Base-by-base conservation (phyloP, 2,113 vertebrate species). In the Sapajus apella region DNA sequence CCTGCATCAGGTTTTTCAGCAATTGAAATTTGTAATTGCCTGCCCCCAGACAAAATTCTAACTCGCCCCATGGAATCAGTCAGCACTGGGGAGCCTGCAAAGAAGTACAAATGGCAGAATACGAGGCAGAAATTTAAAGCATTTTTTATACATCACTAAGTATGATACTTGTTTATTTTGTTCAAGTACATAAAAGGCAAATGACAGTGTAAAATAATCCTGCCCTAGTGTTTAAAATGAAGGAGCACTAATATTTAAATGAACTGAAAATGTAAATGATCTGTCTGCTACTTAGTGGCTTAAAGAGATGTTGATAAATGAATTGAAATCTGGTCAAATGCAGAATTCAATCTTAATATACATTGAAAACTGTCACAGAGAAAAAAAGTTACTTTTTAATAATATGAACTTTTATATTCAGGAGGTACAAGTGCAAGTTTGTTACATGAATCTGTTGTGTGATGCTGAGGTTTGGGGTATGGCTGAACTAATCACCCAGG, bases 21-120 rank as follows among this genome's bases (percentile, higher is more conserved):
- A 0, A 98, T 80, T 52, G 99, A 98, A 97, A 99, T 99, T 95
- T 99, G 99, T 55, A 99, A 98, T 96, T 99, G 99, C 1, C 99
- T 99, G 66, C 99, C 99, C 90, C 99, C 99, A 8, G 99, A 99
- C 73, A 99, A 94, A 89, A 99, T 94, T 58, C 99, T 98, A 73
- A 99, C 96, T 52, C 99, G 97, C 58, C 98, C 98, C 0, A 45
- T 97, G 1, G 98, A 97, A 93, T 99, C 99, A 1, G 96, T 84
- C 87, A 98, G 97, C 75, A 99, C 92, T 10, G 98, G 98, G 52
- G 98, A 98, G 64, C 99, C 99, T 99, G 97, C 18, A 97, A 96
- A 81, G 94, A 79, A 98, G 40, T 35, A 37, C 91, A 45, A 91
- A 76, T 64, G 17, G 80, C 88, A 98, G 79, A 86, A 89, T 55